Evolutionary conservation across 1,140 invertebrate genomes (phyloP), one percentile per base, ranked within the genome.

Genomic region (Lycorma delicatula): DNA sequence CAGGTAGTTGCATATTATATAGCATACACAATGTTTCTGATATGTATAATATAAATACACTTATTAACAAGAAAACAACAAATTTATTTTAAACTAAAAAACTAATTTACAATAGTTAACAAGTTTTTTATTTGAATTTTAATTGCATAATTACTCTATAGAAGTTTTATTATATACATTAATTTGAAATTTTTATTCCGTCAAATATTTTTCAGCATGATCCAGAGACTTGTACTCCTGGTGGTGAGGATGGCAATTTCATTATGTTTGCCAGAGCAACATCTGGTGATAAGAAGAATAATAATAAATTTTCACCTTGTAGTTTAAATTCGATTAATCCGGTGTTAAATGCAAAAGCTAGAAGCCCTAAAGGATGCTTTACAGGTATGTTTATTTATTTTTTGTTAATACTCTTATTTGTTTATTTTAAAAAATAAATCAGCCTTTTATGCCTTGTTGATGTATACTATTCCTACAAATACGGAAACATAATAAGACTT

Each of bases 191-290:
- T n/a, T n/a, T 6, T 4, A 46, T 7, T 13, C 18, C 61, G 25
- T 38, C 60, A 59, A 65, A 62, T 59, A 62, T 44, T 61, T 75
- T 80, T 7, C 71, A 97, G 90, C 95, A 98, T 70, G 96, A 99
- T 80, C 93, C 94, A 7, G 87, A 93, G 74, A 79, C 84, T 64
- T 94, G 93, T 71, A 90, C 89, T 22, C 88, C 90, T 4, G 91
- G 92, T 54, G 89, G 91, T 47, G 87, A 93, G 69, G 87, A 93
- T 75, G 95, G 95, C 18, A 98, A 98, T 76, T 98, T 90, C 74
- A 98, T 98, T 67, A 97, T 97, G 94, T 97, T 96, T 72, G 89
- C 91, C 1, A 81, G 91, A 59, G 95, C 95, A 27, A 98, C 94
- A 31, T 94, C 93, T 62, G 95, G 95, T 20, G 92, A 96, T 75